phyloP scores from a whole-genome alignment of 2,888 invertebrate species.

The Andrena praecox region DNA sequence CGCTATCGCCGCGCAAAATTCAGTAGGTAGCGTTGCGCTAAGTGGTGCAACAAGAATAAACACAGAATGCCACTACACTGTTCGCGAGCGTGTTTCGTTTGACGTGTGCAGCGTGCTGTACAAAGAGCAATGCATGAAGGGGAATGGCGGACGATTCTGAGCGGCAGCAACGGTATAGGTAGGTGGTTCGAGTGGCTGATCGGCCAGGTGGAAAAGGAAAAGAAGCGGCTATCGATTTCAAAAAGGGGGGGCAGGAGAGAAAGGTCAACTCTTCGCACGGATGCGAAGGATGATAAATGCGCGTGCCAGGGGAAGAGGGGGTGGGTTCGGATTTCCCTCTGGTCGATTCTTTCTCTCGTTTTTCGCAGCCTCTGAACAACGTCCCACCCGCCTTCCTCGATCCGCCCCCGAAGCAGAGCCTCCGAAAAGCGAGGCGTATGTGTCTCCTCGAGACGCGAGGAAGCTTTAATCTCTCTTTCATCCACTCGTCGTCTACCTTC shows the following conservation, averaged over 20 bases:
- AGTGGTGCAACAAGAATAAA: too few relatives aligned
- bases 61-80: too few relatives aligned
- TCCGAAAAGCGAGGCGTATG: neutral
- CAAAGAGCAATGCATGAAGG: neutral
- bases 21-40: too few relatives aligned
- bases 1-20: too few relatives aligned
- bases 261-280: conserved; percentile 57
- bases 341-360: conserved; percentile 13
- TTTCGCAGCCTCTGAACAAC: neutral
- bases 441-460: neutral
- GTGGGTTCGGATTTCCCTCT: conserved; percentile 38
- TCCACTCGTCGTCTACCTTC: conserved; percentile 1
- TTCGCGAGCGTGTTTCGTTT: too few relatives aligned
- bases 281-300: conserved; percentile 52
- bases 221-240: conserved; percentile 58
- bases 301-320: conserved; percentile 30
- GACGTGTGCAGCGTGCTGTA: neutral
- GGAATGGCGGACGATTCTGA: too few relatives aligned
- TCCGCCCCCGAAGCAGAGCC: neutral
- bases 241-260: conserved; percentile 47
- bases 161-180: too few relatives aligned
- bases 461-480: conserved; percentile 20
- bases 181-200: conserved; percentile 31
- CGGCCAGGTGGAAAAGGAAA: conserved; percentile 50
- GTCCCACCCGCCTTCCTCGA: neutral